A percentile compares a stretch with the other conserved stretches of the same genome.
phyloP scores from a whole-genome alignment of 2,113 vertebrate species.

The Anthoscopus minutus region DNA sequence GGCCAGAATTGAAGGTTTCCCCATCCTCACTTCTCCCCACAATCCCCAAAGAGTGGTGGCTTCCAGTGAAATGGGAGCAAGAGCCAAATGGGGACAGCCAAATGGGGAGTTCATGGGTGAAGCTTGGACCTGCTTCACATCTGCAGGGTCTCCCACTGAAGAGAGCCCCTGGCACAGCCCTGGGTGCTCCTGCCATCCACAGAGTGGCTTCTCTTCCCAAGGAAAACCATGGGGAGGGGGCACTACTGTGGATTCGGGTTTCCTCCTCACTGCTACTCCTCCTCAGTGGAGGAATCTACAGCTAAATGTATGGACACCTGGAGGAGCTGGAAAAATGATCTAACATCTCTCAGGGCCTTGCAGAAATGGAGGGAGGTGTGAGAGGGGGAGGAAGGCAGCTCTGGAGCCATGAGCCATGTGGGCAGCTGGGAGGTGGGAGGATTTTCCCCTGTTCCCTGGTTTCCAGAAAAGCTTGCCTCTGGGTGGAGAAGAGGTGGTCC shows the following conservation, averaged over 20 bases:
- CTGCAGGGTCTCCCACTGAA: background rate
- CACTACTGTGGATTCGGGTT: fast-evolving
- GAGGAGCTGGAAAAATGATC: slow-evolving; percentile 40
- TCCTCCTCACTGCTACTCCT: background rate
- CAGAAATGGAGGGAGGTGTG: slow-evolving; percentile 34
- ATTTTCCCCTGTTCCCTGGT: background rate
- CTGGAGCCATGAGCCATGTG: background rate
- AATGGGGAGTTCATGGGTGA: background rate
- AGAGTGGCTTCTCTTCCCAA: background rate
- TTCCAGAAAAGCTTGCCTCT: slow-evolving; percentile 29
- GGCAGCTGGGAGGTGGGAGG: slow-evolving; percentile 45
- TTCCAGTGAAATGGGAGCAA: background rate
- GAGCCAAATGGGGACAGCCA: background rate
- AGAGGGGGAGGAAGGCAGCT: slow-evolving; percentile 29
- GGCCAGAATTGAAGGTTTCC: background rate
- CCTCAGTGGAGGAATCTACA: background rate
- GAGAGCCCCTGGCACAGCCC: background rate
- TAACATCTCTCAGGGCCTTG: background rate
- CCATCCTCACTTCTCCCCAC: background rate
- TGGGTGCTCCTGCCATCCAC: background rate
- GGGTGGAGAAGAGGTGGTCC: background rate
- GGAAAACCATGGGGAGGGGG: background rate
- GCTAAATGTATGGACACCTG: slow-evolving; percentile 6
- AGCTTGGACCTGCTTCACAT: background rate
- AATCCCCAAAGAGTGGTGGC: background rate